These are phyloP conservation scores for Halictus quadricinctus DNA, from an alignment of 2,888 invertebrate species.

Conservation along the genomic window DNA sequence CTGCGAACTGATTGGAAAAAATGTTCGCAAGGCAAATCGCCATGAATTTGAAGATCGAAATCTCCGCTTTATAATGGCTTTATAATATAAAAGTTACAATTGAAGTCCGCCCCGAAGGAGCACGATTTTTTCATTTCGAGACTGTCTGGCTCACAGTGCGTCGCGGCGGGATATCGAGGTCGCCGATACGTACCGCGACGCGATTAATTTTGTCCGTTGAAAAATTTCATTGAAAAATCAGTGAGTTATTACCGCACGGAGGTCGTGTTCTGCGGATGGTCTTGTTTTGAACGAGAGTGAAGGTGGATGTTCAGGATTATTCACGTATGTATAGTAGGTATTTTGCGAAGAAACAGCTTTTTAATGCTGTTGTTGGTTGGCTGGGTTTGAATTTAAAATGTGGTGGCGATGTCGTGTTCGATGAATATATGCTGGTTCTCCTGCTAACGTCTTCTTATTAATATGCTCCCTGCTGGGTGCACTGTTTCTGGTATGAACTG, in stretches of 20 bases:
- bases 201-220: constrained; percentile 15
- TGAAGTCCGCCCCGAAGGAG: not conserved
- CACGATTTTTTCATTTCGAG: not conserved
- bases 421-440: not conserved
- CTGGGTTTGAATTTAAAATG: not conserved
- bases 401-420: not conserved
- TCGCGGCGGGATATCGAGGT: constrained; percentile 24
- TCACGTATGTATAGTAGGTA: not conserved
- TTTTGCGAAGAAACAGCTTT: not conserved
- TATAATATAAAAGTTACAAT: not conserved
- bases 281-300: not conserved
- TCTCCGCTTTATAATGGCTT: not conserved
- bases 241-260: not conserved
- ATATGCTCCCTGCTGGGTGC: not conserved
- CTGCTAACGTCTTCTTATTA: not conserved
- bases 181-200: constrained; percentile 15
- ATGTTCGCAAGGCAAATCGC: not conserved
- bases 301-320: not conserved
- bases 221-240: not conserved
- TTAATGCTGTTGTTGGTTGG: not conserved
- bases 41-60: not conserved
- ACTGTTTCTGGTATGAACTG: not conserved
- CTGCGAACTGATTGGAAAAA: not conserved
- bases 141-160: not conserved
- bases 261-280: not conserved